Evolutionary conservation across 2,113 vertebrate species (phyloP).

Genomic region (Neodon shergylaensis): DNA sequence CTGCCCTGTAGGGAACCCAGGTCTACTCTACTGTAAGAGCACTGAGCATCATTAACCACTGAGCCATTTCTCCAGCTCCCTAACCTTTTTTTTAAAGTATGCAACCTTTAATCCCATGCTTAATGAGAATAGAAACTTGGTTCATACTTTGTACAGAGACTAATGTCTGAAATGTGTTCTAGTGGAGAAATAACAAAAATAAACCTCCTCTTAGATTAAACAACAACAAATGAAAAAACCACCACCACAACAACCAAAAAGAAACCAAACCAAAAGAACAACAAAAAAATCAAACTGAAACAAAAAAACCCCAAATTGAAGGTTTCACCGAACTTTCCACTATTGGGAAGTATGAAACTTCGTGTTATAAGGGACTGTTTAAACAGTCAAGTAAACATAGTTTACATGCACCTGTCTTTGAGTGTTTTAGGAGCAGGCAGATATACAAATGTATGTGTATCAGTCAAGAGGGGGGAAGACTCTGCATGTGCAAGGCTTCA

Average conservation of each 20-base stretch:
- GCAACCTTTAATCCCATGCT: neutral
- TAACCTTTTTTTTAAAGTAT: neutral
- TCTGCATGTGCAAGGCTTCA: no score
- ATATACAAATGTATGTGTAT: neutral
- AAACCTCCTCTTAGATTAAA: neutral
- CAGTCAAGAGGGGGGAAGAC: neutral
- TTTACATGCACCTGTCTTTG: neutral
- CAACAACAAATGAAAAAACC: neutral
- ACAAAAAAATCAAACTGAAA: neutral
- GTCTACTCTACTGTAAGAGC: no score
- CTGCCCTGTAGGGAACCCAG: no score
- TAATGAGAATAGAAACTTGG: neutral
- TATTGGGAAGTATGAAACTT: neutral
- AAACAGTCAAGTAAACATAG: neutral
- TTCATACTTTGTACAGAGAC: neutral
- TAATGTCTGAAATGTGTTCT: constrained; percentile 4
- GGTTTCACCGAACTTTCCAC: neutral
- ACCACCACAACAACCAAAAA: neutral
- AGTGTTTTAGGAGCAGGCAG: neutral
- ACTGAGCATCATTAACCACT: no score
- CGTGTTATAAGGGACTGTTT: neutral
- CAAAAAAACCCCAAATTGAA: no score
- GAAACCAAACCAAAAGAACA: neutral
- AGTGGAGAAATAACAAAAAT: neutral
- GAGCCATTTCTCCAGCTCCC: neutral